Evolutionary conservation across 2,797 vertebrate species (phyloP).

Genomic region (Hyperoplus lanceolatus): DNA sequence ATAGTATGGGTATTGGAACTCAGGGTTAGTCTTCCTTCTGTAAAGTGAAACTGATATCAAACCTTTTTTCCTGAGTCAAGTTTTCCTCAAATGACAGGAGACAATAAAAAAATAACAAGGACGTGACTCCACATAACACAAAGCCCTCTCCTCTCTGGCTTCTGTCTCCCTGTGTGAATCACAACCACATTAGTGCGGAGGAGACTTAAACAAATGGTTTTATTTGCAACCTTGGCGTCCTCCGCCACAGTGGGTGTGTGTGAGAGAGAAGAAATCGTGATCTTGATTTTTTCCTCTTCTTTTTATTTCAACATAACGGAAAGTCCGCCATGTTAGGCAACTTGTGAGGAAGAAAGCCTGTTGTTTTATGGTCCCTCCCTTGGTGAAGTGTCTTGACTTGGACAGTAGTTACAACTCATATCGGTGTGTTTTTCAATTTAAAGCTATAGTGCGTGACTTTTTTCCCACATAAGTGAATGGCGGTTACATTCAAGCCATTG

Average conservation of each 20-base stretch:
- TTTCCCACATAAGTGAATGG: too few relatives aligned
- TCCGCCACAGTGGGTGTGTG: background rate
- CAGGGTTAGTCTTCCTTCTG: background rate
- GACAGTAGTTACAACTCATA: background rate
- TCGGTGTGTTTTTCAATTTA: background rate
- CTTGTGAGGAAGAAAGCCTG: background rate
- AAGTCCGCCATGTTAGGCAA: background rate
- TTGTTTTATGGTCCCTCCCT: background rate
- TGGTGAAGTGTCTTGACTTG: background rate
- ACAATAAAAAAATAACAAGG: background rate
- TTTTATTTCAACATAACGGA: background rate
- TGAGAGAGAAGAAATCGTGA: background rate
- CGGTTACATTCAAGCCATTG: too few relatives aligned
- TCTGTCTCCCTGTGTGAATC: slow-evolving; percentile 1
- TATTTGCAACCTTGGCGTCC: slow-evolving; percentile 11
- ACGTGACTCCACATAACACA: background rate
- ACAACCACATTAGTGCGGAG: background rate
- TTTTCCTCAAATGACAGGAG: background rate
- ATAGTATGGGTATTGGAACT: background rate
- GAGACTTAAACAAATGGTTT: slow-evolving; percentile 7
- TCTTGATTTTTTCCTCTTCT: background rate
- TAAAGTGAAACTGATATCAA: slow-evolving; percentile 4
- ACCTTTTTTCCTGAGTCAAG: background rate
- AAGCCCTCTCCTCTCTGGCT: background rate
- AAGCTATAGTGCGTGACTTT: too few relatives aligned